Conservation (phyloP, 2,113 vertebrate genomes). For the Psilopogon haemacephalus region DNA sequence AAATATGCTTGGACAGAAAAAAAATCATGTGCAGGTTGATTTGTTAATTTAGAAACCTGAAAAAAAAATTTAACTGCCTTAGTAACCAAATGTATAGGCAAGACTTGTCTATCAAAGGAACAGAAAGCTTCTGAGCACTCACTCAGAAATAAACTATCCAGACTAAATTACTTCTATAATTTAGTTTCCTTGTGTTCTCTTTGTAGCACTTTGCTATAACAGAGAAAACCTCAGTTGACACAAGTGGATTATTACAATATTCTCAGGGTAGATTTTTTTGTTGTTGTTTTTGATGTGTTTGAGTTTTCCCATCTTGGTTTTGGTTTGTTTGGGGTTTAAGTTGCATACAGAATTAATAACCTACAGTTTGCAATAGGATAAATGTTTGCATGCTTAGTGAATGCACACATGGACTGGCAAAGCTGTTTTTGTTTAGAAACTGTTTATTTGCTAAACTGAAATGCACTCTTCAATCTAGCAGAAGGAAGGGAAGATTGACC, state of each 20-base stretch:
- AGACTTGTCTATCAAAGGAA: background rate
- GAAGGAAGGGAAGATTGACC: background rate
- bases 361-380: background rate
- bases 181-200: background rate
- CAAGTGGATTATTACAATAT: background rate
- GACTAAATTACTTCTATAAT: background rate
- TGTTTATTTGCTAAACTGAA: background rate
- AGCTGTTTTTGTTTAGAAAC: background rate
- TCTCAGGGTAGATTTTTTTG: background rate
- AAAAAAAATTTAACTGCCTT: background rate
- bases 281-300: background rate
- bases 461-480: background rate
- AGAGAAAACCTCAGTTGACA: background rate
- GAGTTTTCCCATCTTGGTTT: background rate
- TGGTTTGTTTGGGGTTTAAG: background rate
- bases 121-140: background rate
- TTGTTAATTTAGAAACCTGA: background rate
- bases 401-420: background rate
- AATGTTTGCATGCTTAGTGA: background rate
- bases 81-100: background rate
- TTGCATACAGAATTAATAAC: background rate
- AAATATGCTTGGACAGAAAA: background rate
- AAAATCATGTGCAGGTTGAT: background rate
- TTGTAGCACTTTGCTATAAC: background rate
- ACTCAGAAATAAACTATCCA: background rate